Base-by-base conservation (phyloP, 1,140 invertebrate genomes). In the Metaphire vulgaris region DNA sequence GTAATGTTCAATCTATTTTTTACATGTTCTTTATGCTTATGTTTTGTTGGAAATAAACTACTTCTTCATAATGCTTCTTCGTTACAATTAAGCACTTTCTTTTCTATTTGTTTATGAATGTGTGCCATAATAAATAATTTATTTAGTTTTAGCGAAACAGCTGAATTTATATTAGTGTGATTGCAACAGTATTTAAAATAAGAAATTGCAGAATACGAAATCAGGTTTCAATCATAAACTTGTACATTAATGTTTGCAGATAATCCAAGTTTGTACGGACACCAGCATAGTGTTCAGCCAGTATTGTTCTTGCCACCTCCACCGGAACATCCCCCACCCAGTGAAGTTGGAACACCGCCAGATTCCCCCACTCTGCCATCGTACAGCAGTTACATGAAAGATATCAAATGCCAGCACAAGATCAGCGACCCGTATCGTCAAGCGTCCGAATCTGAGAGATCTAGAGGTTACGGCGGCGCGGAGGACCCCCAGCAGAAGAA, bases 291-390 rank as follows among this genome's bases (percentile, higher is more conserved):
- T 21, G 21, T 56, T 12, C 41, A 56, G 6, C 75, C 77, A 33
- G 64, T 78, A 14, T 65, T 78, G 80, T 89, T 92, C 80, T 86
- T 92, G 32, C 92, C 92, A 12, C 92, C 92, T 67, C 92, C 92
- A 0, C 92, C 92, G 0, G 91, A 92, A 79, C 91, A 92, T 84
- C 92, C 92, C 15, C 92, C 92, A 1, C 91, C 91, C 0, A 83
- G 81, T 72, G 83, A 85, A 33, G 79, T 81, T 34, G 83, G 80
- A 34, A n/a, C n/a, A n/a, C n/a, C n/a, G n/a, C n/a, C n/a, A n/a
- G n/a, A n/a, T n/a, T n/a, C n/a, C n/a, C n/a, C n/a, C n/a, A 80
- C 81, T 32, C 79, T 81, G 28, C 78, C 80, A 28, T 64, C 33
- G 26, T 64, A 34, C 56, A 26, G 32, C 41, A 56, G 41, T 21